Evolutionary conservation across 1,140 invertebrate genomes (phyloP).

Genomic region (Hormaphis cornu): DNA sequence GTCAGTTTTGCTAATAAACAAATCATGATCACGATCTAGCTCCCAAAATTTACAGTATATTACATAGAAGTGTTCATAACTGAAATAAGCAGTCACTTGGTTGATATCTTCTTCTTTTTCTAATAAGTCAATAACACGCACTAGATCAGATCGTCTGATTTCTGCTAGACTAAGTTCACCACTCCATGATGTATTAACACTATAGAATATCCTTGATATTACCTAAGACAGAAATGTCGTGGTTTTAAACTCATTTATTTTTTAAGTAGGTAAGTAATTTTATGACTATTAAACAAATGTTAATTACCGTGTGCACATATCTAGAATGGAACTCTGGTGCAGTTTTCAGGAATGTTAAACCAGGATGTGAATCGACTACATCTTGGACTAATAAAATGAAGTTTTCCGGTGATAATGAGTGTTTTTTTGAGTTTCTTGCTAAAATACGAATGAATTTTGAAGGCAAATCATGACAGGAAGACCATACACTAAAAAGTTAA

Average conservation of each 20-base stretch:
- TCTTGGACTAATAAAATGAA: conserved; percentile 91
- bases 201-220: conserved; percentile 96
- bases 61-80: conserved; percentile 99
- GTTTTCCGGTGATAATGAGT: conserved; percentile 66
- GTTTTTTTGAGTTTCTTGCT: conserved; percentile 46
- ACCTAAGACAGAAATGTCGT: conserved; percentile 52
- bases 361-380: conserved; percentile 98
- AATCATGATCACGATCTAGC: conserved; percentile 94
- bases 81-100: conserved; percentile 94
- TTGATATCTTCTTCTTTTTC: conserved; percentile 95
- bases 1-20: conserved; percentile 91
- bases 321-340: conserved; percentile 97
- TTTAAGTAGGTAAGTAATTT: neutral
- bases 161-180: conserved; percentile 83
- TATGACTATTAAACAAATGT: neutral
- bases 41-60: conserved; percentile 99
- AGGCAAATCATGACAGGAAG: conserved; percentile 75
- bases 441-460: conserved; percentile 83
- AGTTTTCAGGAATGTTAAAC: conserved; percentile 90
- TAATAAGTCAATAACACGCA: conserved; percentile 62
- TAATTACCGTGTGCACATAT: conserved; percentile 86
- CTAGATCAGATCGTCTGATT: conserved; percentile 81
- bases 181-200: conserved; percentile 95
- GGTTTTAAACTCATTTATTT: neutral
- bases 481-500: conserved; percentile 38